phyloP scores from a whole-genome alignment of 2,888 invertebrate genomes.

The Azorinus chamasolen region DNA sequence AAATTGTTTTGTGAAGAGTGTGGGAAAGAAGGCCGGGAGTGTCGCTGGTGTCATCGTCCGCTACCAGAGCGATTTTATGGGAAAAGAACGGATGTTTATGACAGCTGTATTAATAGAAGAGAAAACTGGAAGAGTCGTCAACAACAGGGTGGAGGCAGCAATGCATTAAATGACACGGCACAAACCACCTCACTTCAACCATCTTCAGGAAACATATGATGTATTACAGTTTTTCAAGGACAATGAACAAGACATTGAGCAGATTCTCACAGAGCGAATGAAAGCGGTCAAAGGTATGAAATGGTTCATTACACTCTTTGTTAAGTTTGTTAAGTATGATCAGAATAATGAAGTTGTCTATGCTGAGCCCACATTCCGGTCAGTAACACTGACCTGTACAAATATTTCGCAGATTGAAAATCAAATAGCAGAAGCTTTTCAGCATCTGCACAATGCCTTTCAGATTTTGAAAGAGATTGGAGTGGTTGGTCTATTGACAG shows the following conservation, averaged over 20 bases:
- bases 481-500: slow-evolving; percentile 28
- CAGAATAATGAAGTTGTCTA: slow-evolving; percentile 50
- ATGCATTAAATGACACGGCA: slow-evolving; percentile 32
- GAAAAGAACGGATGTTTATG: slow-evolving; percentile 35
- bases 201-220: too few species aligned
- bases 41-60: slow-evolving; percentile 47
- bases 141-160: slow-evolving; percentile 3
- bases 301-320: slow-evolving; percentile 56
- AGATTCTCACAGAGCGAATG: slow-evolving; percentile 6
- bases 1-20: slow-evolving; percentile 36
- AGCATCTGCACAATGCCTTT: not conserved
- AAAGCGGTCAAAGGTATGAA: slow-evolving; percentile 42
- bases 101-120: slow-evolving; percentile 31
- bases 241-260: not conserved
- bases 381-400: slow-evolving; percentile 9
- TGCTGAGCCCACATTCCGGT: slow-evolving; percentile 48
- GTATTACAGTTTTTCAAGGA: not conserved
- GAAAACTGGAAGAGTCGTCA: slow-evolving; percentile 7
- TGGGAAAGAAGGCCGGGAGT: slow-evolving; percentile 35
- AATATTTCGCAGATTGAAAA: slow-evolving; percentile 35
- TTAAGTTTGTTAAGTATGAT: slow-evolving; percentile 3
- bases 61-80: slow-evolving; percentile 49
- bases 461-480: slow-evolving; percentile 50
- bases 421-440: slow-evolving; percentile 3
- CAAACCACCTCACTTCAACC: too few species aligned